Conservation (phyloP, 2,113 vertebrate species). For the Leptodactylus fuscus region DNA sequence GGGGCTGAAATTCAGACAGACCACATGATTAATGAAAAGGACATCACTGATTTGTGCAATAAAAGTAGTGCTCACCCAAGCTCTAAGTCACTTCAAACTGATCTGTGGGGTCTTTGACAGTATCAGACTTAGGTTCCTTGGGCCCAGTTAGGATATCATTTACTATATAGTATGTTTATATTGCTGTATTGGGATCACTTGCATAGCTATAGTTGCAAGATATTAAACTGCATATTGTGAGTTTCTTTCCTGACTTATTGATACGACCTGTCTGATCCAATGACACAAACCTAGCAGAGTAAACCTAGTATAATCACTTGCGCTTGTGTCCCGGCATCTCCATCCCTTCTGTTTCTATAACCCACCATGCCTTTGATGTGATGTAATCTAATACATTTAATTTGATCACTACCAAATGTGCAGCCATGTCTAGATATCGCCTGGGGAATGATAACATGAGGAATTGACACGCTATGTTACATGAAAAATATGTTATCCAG, state of each 20-base stretch:
- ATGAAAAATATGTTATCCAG: not conserved
- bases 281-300: not conserved
- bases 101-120: too few species aligned
- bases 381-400: slow-evolving; percentile 12
- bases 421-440: slow-evolving; percentile 5
- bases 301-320: not conserved
- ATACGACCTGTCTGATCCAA: not conserved
- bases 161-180: too few species aligned
- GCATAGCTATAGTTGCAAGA: too few species aligned
- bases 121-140: too few species aligned
- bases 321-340: not conserved
- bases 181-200: too few species aligned
- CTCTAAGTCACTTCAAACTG: too few species aligned
- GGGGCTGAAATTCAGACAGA: too few species aligned
- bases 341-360: not conserved
- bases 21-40: too few species aligned
- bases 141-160: too few species aligned
- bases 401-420: not conserved
- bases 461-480: not conserved
- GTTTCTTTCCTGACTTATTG: not conserved
- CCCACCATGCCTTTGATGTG: not conserved
- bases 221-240: too few species aligned
- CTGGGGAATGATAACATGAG: not conserved
- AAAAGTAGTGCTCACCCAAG: too few species aligned
- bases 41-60: too few species aligned